Conservation (phyloP, 2,113 vertebrate species). For the Bostrychus sinensis region DNA sequence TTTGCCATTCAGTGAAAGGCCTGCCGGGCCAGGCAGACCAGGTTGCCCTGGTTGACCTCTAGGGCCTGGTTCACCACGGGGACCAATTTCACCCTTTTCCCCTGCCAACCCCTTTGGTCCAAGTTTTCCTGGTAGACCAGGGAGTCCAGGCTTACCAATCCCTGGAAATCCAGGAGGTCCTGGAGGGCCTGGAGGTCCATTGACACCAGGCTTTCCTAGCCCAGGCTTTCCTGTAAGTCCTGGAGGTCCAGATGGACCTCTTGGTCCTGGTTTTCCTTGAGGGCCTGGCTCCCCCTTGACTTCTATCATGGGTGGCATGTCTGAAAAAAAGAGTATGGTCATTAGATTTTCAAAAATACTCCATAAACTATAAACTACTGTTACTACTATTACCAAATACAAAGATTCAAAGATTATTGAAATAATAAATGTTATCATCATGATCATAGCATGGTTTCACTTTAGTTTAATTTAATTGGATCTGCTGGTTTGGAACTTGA, state of each 20-base stretch:
- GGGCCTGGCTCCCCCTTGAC: conserved; percentile 95
- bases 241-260: conserved; percentile 87
- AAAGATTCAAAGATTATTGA: too few relatives aligned
- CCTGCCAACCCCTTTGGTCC: conserved; percentile 88
- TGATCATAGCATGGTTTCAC: too few relatives aligned
- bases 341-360: not conserved
- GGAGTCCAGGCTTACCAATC: conserved; percentile 92
- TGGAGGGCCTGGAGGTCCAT: conserved; percentile 89
- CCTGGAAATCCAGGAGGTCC: conserved; percentile 91
- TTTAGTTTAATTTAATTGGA: too few relatives aligned
- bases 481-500: too few relatives aligned
- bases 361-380: too few relatives aligned
- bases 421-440: too few relatives aligned
- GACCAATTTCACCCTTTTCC: conserved; percentile 83
- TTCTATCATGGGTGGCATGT: conserved; percentile 89
- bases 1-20: conserved; percentile 94
- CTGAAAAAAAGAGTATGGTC: conserved; percentile 71
- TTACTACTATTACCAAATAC: too few relatives aligned
- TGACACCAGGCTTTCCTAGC: conserved; percentile 91
- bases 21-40: conserved; percentile 92
- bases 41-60: conserved; percentile 88
- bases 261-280: conserved; percentile 91
- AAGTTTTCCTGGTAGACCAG: conserved; percentile 91
- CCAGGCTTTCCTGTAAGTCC: conserved; percentile 94
- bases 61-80: conserved; percentile 87